Base-by-base conservation (phyloP, 2,113 vertebrate species). In the Polypterus senegalus region DNA sequence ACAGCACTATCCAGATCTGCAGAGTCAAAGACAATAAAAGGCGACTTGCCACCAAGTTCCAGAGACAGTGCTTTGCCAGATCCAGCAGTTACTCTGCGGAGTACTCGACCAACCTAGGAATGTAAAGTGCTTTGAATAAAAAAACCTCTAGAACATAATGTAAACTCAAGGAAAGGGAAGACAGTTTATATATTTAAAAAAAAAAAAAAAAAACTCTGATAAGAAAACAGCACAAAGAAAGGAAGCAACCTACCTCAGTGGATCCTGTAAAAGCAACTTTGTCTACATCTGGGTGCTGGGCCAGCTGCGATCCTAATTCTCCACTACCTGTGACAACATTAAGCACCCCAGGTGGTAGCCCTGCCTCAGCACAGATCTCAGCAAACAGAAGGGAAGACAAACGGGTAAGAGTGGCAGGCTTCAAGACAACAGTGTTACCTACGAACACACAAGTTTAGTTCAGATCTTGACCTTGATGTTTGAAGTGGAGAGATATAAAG, bases 391-490 rank as follows among this genome's bases (percentile, higher is more conserved):
- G 77, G 5, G 79, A 71, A 0, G 77, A 68, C 0, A 75, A 70
- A 5, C 68, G 71, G 48, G 68, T 65, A 0, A 64, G 64, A 7
- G 74, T 66, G 27, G 71, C 71, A 1, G 73, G 69, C 0, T 80
- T 73, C 47, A 72, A 61, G 47, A 84, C 77, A 46, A 80, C 71
- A 0, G 80, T 80, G 60, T 82, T 82, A 56, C 82, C 82, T 85
- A 66, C 43, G 43, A 45, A 5, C n/a, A n/a, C n/a, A 2, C 4
- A 54, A 64, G 63, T 27, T 6, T 3, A 57, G 43, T n/a, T n/a
- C n/a, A n/a, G n/a, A n/a, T n/a, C n/a, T n/a, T n/a, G n/a, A n/a
- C n/a, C n/a, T n/a, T n/a, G n/a, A n/a, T n/a, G n/a, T n/a, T n/a
- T n/a, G n/a, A n/a, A n/a, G n/a, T n/a, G n/a, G n/a, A n/a, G n/a